Evolutionary conservation across 2,797 vertebrate species (phyloP).

Genomic region (Pseudomugil gertrudae): DNA sequence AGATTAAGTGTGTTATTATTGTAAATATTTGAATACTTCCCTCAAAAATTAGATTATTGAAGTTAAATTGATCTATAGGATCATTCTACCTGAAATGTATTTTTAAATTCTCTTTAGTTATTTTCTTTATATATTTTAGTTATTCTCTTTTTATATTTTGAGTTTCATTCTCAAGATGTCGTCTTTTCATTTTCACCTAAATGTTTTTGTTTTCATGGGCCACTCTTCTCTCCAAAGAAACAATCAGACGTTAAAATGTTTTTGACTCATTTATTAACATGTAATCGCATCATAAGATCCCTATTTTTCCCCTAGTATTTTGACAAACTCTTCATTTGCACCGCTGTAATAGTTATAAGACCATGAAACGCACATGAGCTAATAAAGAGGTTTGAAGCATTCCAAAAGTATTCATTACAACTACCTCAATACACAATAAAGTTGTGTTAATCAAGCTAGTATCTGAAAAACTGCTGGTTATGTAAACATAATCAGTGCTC

Average conservation of each 20-base stretch:
- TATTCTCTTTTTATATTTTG: too few relatives aligned
- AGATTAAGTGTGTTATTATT: background rate
- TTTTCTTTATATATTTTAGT: too few relatives aligned
- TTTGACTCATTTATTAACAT: too few relatives aligned
- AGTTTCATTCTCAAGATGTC: background rate
- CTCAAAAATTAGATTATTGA: too few relatives aligned
- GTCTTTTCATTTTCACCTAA: background rate
- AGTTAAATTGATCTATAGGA: background rate
- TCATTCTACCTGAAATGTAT: background rate
- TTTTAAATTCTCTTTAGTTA: background rate
- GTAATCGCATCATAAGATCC: background rate
- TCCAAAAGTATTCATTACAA: background rate
- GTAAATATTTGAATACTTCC: too few relatives aligned
- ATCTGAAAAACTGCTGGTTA: conserved; percentile 16
- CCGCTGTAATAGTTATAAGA: background rate
- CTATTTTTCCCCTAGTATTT: background rate
- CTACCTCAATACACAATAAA: background rate
- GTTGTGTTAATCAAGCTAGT: conserved; percentile 20
- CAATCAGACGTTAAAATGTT: too few relatives aligned
- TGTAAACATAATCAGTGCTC: conserved; percentile 29
- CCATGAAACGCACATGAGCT: background rate
- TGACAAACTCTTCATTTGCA: background rate
- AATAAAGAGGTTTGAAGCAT: background rate
- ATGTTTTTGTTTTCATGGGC: background rate
- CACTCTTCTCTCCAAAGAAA: background rate